Evolutionary conservation across 2,888 invertebrate genomes (phyloP).

Genomic region (Ichneumoninae sp.): DNA sequence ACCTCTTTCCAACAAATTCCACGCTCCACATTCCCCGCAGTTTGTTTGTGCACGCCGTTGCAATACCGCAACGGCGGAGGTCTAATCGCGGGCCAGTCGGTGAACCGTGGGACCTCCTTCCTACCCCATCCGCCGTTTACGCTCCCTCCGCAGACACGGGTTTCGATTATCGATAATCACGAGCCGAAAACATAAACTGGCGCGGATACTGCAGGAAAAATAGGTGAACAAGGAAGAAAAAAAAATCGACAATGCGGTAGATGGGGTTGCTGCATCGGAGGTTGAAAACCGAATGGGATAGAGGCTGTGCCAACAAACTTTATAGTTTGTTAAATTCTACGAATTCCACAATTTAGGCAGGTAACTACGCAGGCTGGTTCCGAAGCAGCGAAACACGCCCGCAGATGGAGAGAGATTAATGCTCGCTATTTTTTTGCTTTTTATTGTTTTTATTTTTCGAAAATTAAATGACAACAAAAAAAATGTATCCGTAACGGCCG

Average conservation of each 20-base stretch:
- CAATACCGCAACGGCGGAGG: constrained; percentile 44
- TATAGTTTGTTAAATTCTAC: constrained; percentile 66
- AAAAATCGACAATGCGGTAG: constrained; percentile 50
- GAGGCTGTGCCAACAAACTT: constrained; percentile 64
- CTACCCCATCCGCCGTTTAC: background rate
- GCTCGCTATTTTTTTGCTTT: constrained; percentile 39
- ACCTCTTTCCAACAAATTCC: constrained; percentile 13
- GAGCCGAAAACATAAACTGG: constrained; percentile 47
- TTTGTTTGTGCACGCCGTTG: constrained; percentile 55
- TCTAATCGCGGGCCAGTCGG: constrained; percentile 64
- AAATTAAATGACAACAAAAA: constrained; percentile 42
- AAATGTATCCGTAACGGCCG: constrained; percentile 12
- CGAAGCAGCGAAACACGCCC: background rate
- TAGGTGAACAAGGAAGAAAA: constrained; percentile 25
- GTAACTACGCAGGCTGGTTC: constrained; percentile 37
- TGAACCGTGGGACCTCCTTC: constrained; percentile 60
- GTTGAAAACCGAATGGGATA: constrained; percentile 35
- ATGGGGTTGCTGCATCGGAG: constrained; percentile 50
- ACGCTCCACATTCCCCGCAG: constrained; percentile 44
- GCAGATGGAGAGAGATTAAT: constrained; percentile 46
- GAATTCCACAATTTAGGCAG: constrained; percentile 61
- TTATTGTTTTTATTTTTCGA: constrained; percentile 38
- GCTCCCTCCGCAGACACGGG: constrained; percentile 52
- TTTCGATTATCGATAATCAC: constrained; percentile 69
- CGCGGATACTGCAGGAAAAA: constrained; percentile 36